Percentiles rank a stretch among this genome's conserved stretches.
phyloP scores from a whole-genome alignment of 1,140 invertebrate genomes.

The Zaprionus africanus region DNA sequence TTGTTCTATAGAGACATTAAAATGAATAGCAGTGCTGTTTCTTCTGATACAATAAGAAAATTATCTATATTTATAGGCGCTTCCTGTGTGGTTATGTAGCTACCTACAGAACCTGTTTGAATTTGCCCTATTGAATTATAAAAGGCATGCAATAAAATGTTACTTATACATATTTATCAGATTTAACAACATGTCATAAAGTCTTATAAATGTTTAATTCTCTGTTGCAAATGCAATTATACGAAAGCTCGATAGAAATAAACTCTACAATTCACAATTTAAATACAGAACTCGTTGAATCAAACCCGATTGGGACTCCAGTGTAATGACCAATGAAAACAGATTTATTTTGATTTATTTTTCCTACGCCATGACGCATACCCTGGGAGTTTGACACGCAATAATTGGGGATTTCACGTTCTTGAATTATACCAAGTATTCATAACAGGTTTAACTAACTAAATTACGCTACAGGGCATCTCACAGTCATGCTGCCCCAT shows the following conservation, averaged over 20 bases:
- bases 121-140: neutral
- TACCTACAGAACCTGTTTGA: neutral
- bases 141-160: neutral
- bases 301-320: slow-evolving; percentile 6
- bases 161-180: neutral
- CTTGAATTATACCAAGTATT: neutral
- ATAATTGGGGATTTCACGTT: neutral
- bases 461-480: neutral
- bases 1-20: neutral
- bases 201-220: neutral
- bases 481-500: neutral
- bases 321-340: slow-evolving; percentile 34
- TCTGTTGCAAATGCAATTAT: slow-evolving; percentile 1
- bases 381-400: neutral
- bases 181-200: neutral
- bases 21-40: neutral
- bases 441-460: too few species aligned
- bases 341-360: slow-evolving; percentile 23
- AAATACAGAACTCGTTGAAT: slow-evolving; percentile 18
- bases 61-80: too few species aligned
- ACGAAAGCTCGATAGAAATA: slow-evolving; percentile 2
- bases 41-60: neutral
- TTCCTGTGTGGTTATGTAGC: neutral
- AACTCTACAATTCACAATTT: slow-evolving; percentile 14
- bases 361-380: neutral